These are phyloP conservation scores for Lagria hirta DNA, from an alignment of 2,888 invertebrate genomes.

Conservation along the genomic window DNA sequence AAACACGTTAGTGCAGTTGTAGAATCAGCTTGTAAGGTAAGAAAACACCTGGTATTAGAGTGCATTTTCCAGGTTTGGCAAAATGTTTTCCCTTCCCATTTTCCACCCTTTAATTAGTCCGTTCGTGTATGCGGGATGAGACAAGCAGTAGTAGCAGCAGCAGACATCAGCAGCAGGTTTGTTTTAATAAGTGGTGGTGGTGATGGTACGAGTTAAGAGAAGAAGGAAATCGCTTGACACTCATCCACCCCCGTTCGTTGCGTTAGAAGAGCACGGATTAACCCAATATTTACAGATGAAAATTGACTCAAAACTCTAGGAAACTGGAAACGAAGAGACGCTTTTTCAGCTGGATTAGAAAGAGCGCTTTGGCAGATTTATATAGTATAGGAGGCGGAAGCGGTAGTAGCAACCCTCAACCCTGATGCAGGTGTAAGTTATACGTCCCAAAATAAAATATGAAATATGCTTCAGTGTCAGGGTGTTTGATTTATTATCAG, in stretches of 20 bases:
- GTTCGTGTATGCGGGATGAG: constrained; percentile 49
- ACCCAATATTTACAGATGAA: constrained; percentile 56
- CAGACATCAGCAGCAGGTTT: constrained; percentile 50
- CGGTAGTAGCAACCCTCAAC: too few species aligned
- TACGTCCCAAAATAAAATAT: constrained; percentile 51
- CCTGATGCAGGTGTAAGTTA: constrained; percentile 51
- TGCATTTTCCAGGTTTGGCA: too few species aligned
- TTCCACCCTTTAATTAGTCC: too few species aligned
- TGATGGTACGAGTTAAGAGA: too few species aligned
- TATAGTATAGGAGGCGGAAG: constrained; percentile 28
- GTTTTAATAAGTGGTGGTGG: constrained; percentile 52
- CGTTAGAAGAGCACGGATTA: constrained; percentile 46
- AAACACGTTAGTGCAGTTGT: too few species aligned
- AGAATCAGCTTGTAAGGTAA: too few species aligned
- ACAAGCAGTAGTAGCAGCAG: too few species aligned
- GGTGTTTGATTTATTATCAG: constrained; percentile 53
- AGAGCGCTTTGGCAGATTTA: constrained; percentile 39
- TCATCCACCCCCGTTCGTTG: constrained; percentile 30
- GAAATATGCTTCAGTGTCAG: constrained; percentile 51
- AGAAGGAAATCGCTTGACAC: constrained; percentile 49
- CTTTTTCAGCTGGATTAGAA: constrained; percentile 43
- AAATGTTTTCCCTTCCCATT: too few species aligned
- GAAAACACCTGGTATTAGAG: too few species aligned
- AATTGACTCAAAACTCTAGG: constrained; percentile 53
- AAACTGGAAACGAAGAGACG: constrained; percentile 27